Evolutionary conservation across 1,140 invertebrate species (phyloP), one percentile per base, ranked within the genome.

Genomic region (Meteorus sp.): DNA sequence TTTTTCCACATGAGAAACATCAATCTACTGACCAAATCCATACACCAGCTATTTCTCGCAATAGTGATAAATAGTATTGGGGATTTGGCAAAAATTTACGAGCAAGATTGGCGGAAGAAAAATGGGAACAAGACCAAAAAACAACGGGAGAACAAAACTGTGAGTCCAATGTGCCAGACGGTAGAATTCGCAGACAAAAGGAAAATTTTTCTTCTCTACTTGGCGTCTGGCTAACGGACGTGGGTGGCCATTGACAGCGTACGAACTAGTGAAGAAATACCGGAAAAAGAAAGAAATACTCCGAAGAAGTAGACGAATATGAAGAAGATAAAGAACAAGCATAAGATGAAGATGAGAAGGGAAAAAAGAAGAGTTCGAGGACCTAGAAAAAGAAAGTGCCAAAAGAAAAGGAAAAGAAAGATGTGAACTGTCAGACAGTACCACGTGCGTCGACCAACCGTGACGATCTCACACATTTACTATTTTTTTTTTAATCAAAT

Each of bases 391-490:
- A n/a, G n/a, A n/a, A n/a, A n/a, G n/a, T n/a, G n/a, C n/a, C n/a
- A n/a, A n/a, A n/a, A n/a, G n/a, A n/a, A n/a, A n/a, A n/a, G n/a
- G n/a, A n/a, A n/a, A n/a, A n/a, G n/a, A 59, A 44, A 41, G 22
- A 44, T 17, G 9, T 23, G 33, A 25, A 57, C 45, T 51, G 55
- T 47, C 55, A 50, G 20, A 23, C 45, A 50, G 35, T 37, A 69
- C 69, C 69, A 73, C 71, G 70, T 71, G 71, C 70, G 68, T 75
- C 71, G 70, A 74, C 68, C 72, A 70, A 69, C 62, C 67, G 63
- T 64, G 61, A 64, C 56, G 62, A 67, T 69, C 64, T 70, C 41
- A 57, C 47, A 31, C 13, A 6, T 13, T 39, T 39, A n/a, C 13
- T 39, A 39, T 39, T 39, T 39, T 39, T 39, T 39, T 39, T 39